A percentile compares a stretch with the other conserved stretches of the same genome.
Conservation (phyloP, 2,888 invertebrate species). For the Eupeodes luniger region DNA sequence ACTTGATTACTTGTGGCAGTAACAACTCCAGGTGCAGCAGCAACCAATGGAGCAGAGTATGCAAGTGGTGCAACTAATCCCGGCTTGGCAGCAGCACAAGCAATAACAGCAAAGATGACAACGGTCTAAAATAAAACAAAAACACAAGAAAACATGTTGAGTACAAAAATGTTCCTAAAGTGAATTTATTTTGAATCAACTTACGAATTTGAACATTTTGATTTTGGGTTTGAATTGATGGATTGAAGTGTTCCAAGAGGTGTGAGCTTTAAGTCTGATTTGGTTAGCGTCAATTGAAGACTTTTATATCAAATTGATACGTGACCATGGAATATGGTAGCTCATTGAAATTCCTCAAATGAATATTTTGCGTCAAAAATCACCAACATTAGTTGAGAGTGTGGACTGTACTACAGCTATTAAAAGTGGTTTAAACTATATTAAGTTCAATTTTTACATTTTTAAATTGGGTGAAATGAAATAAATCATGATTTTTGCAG, state of each 20-base stretch:
- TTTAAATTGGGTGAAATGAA: neutral
- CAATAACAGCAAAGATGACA: slow-evolving; percentile 66
- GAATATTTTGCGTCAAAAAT: slow-evolving; percentile 18
- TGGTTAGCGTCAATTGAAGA: slow-evolving; percentile 12
- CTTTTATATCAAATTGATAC: slow-evolving; percentile 37
- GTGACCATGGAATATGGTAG: slow-evolving; percentile 4
- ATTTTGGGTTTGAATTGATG: slow-evolving; percentile 10
- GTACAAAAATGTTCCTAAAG: neutral
- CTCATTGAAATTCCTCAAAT: slow-evolving; percentile 35
- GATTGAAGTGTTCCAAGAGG: slow-evolving; percentile 16
- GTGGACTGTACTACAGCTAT: neutral
- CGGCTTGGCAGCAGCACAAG: slow-evolving; percentile 72
- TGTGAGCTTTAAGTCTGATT: slow-evolving; percentile 17
- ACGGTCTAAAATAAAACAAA: slow-evolving; percentile 43
- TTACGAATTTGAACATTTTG: slow-evolving; percentile 60
- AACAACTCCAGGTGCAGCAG: slow-evolving; percentile 76
- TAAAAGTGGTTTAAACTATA: neutral
- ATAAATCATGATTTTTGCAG: neutral
- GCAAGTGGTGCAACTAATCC: slow-evolving; percentile 77
- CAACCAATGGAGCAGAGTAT: slow-evolving; percentile 66
- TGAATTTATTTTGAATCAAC: neutral
- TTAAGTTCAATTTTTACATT: neutral
- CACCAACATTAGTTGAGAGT: neutral
- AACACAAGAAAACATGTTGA: neutral
- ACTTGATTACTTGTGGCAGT: slow-evolving; percentile 81